Evolutionary conservation across 2,888 invertebrate species (phyloP).

Genomic region (Schizaphis graminum): DNA sequence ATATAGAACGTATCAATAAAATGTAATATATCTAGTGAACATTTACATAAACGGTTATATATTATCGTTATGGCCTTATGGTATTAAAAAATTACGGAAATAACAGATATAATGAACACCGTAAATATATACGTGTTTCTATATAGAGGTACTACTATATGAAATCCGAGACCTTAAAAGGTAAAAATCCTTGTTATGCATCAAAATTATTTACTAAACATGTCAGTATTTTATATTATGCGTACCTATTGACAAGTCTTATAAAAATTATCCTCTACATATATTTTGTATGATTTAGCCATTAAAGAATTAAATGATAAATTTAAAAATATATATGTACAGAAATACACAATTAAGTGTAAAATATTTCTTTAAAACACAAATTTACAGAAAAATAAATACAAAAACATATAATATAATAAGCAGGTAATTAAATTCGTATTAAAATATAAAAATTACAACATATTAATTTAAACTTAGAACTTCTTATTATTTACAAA

Average conservation of each 20-base stretch:
- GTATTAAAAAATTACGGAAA: conserved; percentile 36
- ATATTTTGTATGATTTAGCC: not conserved
- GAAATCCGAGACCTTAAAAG: conserved; percentile 48
- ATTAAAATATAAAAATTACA: not conserved
- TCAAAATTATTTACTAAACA: conserved; percentile 49
- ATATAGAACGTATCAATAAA: conserved; percentile 29
- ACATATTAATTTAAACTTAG: not conserved
- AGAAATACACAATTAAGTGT: not conserved
- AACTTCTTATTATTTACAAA: not conserved
- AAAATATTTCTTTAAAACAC: not conserved
- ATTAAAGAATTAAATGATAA: conserved; percentile 29
- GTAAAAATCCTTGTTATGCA: conserved; percentile 59
- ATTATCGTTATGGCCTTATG: not conserved
- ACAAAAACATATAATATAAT: not conserved
- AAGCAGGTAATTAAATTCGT: not conserved
- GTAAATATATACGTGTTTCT: conserved; percentile 36
- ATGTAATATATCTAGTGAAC: conserved; percentile 15
- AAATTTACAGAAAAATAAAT: not conserved
- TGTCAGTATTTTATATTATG: conserved; percentile 45
- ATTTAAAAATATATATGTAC: not conserved
- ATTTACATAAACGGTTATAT: conserved; percentile 29
- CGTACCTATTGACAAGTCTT: conserved; percentile 13
- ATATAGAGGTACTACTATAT: conserved; percentile 39
- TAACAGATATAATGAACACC: conserved; percentile 18
- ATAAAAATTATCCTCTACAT: conserved; percentile 17